phyloP scores from a whole-genome alignment of 2,888 invertebrate genomes.

The Pterobdella sp. region DNA sequence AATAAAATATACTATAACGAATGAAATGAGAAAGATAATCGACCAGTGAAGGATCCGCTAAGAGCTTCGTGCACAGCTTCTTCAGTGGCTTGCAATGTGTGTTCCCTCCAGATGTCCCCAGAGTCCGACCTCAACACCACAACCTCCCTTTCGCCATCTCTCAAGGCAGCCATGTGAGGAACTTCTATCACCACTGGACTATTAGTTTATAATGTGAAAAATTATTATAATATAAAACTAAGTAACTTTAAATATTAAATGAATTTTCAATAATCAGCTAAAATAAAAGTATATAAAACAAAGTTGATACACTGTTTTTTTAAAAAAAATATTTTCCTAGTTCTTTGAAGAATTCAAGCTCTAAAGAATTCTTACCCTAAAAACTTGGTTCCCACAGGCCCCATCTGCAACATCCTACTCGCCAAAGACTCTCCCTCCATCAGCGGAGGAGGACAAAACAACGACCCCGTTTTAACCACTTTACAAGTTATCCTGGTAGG shows the following conservation, averaged over 20 bases:
- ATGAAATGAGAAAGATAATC: not conserved
- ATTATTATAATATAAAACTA: no score
- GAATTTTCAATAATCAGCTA: no score
- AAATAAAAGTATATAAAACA: no score
- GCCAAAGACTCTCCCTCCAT: constrained; percentile 99
- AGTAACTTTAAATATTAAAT: not conserved
- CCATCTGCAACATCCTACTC: constrained; percentile 87
- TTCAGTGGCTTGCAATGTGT: constrained; percentile 86
- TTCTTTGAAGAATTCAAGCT: not conserved
- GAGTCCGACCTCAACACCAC: constrained; percentile 94
- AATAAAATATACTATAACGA: not conserved
- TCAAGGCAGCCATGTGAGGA: constrained; percentile 94
- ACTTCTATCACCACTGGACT: constrained; percentile 72
- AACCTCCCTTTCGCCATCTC: constrained; percentile 92
- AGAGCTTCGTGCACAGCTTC: constrained; percentile 89
- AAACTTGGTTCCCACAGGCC: constrained; percentile 92
- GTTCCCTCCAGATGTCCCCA: constrained; percentile 97
- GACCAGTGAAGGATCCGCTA: constrained; percentile 62
- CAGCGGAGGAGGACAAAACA: constrained; percentile 89
- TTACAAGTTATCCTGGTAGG: constrained; percentile 96
- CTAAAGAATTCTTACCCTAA: constrained; percentile 64
- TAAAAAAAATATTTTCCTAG: not conserved
- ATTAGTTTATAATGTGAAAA: constrained; percentile 22
- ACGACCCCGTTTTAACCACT: constrained; percentile 69
- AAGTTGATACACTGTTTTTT: not conserved